Conservation (phyloP, 2,113 vertebrate genomes). For the Silurus asotus region DNA sequence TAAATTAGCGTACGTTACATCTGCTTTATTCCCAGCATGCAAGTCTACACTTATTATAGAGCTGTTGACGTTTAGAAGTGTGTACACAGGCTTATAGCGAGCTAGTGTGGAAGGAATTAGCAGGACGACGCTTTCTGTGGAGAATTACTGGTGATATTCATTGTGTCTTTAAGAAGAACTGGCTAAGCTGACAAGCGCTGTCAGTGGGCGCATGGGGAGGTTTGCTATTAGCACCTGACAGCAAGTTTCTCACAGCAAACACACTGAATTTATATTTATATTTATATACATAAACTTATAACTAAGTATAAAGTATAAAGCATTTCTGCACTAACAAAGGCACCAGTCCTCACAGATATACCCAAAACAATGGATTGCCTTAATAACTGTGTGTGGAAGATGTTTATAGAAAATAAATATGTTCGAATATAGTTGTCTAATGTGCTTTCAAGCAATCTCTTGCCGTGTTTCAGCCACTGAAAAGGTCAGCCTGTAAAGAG, state of each 20-base stretch:
- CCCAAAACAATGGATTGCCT: neutral
- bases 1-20: neutral
- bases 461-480: neutral
- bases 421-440: neutral
- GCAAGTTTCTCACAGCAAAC: slow-evolving; percentile 28
- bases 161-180: slow-evolving; percentile 65
- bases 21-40: slow-evolving; percentile 40
- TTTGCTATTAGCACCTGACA: slow-evolving; percentile 49
- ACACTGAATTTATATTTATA: neutral
- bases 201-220: slow-evolving; percentile 36
- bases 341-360: neutral
- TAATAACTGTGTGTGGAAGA: neutral
- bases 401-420: neutral
- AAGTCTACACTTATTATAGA: slow-evolving; percentile 38
- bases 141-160: slow-evolving; percentile 61
- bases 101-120: slow-evolving; percentile 9
- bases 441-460: neutral
- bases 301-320: neutral
- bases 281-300: neutral
- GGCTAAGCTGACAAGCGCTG: slow-evolving; percentile 63
- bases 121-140: slow-evolving; percentile 50
- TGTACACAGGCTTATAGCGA: slow-evolving; percentile 5
- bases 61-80: slow-evolving; percentile 9
- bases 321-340: neutral
- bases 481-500: slow-evolving; percentile 20